These are phyloP conservation scores for Callinectes sapidus DNA, from an alignment of 2,888 invertebrate genomes.

Conservation along the genomic window DNA sequence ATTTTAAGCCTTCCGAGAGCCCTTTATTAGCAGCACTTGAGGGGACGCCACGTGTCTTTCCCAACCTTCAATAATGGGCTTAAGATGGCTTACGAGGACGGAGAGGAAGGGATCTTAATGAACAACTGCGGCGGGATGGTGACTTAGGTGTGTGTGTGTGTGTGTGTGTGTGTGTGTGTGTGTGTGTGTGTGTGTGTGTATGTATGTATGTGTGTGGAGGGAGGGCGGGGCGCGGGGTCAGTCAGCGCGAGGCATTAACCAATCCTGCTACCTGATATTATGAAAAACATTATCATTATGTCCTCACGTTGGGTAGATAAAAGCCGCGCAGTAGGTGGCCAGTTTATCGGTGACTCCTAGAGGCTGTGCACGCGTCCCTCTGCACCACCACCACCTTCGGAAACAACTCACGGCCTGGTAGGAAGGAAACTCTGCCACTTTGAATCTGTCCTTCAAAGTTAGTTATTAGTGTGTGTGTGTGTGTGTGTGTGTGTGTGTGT, in stretches of 20 bases:
- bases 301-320: background rate
- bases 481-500: conserved; percentile 11
- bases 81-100: background rate
- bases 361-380: background rate
- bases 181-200: too few relatives aligned
- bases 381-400: background rate
- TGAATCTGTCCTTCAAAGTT: background rate
- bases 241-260: background rate
- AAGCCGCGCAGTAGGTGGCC: background rate
- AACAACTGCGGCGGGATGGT: background rate
- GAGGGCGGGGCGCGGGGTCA: background rate
- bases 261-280: background rate
- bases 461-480: background rate
- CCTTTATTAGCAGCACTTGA: background rate
- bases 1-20: background rate
- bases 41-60: background rate
- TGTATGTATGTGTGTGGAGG: background rate
- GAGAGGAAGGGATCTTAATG: background rate
- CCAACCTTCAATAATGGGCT: background rate
- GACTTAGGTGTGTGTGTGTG: background rate
- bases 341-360: background rate
- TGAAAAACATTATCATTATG: background rate
- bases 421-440: background rate
- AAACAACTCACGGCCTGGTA: background rate
- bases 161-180: too few relatives aligned